Base-by-base conservation (phyloP, 1,140 invertebrate species). In the Scylla paramamosain region DNA sequence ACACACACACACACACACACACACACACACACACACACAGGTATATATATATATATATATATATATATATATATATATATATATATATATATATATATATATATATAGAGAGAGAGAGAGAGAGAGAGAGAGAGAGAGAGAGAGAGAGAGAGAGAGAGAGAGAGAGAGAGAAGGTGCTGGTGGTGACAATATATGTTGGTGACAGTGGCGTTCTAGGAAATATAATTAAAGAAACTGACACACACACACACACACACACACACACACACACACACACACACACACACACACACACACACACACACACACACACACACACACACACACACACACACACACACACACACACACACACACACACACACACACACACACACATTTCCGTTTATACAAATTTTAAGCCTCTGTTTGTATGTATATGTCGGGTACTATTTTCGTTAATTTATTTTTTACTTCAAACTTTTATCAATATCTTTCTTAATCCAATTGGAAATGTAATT, bases 81-180 rank as follows among this genome's bases (percentile, higher is more conserved):
- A 89, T 32, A 89, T 10, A 89, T 32, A 89, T 10, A 89, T 32
- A 89, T 10, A 89, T 32, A 89, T 10, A 89, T 32, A 89, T 10
- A 89, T 10, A 89, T 10, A 89, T 32, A 89, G 28, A 29, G 3
- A 89, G 20, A 89, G 52, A 67, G 6, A 32, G 67, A 31, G 52
- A 32, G 28, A 77, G 52, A 32, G 67, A 29, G 29, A 39, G 59
- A 28, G 89, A 48, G 89, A 48, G 89, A 48, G 89, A 48, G 89
- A 48, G 89, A 48, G 89, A 48, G 89, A 48, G 89, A 48, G 89
- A 52, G 89, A 91, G 89, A 91, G 89, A 91, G 89, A 91, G 39
- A 91, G 45, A 91, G 90, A 91, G 46, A 91, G 90, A 52, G 3
- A 91, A 4, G 90, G 28, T 12, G 52, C 45, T 52, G 0, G 7